A percentile compares a stretch with the other conserved stretches of the same genome.
phyloP scores from a whole-genome alignment of 1,140 invertebrate species.

The Zaprionus davidi region DNA sequence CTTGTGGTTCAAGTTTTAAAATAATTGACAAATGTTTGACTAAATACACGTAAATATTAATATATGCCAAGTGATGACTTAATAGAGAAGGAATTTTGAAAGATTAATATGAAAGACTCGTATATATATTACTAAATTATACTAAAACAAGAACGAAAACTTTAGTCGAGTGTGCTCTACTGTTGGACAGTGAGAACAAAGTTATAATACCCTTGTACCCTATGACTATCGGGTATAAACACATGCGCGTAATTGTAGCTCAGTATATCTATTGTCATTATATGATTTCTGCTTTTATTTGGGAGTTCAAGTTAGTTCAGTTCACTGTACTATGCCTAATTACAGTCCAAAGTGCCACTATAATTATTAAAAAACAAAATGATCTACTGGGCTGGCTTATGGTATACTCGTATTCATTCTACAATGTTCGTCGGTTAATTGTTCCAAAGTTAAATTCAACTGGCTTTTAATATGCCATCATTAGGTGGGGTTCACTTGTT shows the following conservation, averaged over 20 bases:
- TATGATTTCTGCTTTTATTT: background rate
- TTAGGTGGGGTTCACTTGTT: conserved; percentile 29
- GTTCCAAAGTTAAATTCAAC: conserved; percentile 12
- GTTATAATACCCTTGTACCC: too few species aligned
- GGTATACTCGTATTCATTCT: background rate
- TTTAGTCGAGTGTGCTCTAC: too few species aligned
- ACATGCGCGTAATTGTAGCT: background rate
- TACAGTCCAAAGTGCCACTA: background rate
- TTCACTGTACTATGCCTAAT: background rate
- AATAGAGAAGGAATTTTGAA: background rate
- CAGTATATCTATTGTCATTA: background rate
- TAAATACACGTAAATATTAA: background rate
- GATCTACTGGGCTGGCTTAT: background rate
- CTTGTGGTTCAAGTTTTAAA: background rate
- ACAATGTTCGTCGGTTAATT: conserved; percentile 32
- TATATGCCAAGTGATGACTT: background rate
- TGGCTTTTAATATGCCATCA: conserved; percentile 30
- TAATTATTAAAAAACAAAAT: conserved; percentile 8
- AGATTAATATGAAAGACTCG: too few species aligned
- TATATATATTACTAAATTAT: too few species aligned
- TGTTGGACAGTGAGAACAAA: too few species aligned
- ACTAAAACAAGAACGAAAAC: too few species aligned
- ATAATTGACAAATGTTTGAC: background rate
- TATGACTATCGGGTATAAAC: too few species aligned
- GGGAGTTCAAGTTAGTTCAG: background rate